Conservation (phyloP, 1,140 invertebrate genomes). For the Eciton burchellii region DNA sequence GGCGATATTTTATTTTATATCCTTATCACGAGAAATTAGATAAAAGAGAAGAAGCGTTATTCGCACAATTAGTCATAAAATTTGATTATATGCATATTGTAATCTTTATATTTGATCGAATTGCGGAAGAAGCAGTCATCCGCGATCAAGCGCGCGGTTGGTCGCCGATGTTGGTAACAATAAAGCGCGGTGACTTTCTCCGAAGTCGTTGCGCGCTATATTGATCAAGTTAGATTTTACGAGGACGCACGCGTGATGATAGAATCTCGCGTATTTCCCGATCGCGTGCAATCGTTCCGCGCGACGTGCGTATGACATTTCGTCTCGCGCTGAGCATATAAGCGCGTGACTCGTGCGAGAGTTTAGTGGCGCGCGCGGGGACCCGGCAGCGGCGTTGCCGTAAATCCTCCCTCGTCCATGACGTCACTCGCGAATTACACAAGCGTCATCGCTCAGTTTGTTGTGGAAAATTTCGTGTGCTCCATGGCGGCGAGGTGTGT, state of each 20-base stretch:
- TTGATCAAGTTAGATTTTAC: slow-evolving; percentile 76
- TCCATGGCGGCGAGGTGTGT: slow-evolving; percentile 27
- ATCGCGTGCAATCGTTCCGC: slow-evolving; percentile 52
- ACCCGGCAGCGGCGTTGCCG: slow-evolving; percentile 7
- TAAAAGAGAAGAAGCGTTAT: too few relatives aligned
- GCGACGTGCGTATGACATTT: slow-evolving; percentile 51
- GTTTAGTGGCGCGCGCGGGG: slow-evolving; percentile 10
- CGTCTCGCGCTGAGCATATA: background rate
- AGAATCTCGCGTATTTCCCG: slow-evolving; percentile 71
- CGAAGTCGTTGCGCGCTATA: slow-evolving; percentile 60
- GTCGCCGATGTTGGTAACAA: too few relatives aligned
- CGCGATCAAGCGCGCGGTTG: too few relatives aligned
- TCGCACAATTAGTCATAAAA: too few relatives aligned
- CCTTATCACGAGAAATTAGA: too few relatives aligned
- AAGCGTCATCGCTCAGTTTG: slow-evolving; percentile 75
- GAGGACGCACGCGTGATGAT: slow-evolving; percentile 71
- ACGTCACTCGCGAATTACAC: slow-evolving; percentile 77
- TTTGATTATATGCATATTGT: too few relatives aligned
- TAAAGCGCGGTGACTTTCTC: too few relatives aligned
- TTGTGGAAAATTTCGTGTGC: slow-evolving; percentile 75
- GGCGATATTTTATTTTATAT: too few relatives aligned
- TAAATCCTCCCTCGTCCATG: slow-evolving; percentile 69
- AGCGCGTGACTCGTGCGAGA: slow-evolving; percentile 32
- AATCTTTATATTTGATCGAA: too few relatives aligned
- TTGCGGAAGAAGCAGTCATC: too few relatives aligned